Conservation (phyloP, 2,888 invertebrate genomes). For the Drosophila fulvimacula region DNA sequence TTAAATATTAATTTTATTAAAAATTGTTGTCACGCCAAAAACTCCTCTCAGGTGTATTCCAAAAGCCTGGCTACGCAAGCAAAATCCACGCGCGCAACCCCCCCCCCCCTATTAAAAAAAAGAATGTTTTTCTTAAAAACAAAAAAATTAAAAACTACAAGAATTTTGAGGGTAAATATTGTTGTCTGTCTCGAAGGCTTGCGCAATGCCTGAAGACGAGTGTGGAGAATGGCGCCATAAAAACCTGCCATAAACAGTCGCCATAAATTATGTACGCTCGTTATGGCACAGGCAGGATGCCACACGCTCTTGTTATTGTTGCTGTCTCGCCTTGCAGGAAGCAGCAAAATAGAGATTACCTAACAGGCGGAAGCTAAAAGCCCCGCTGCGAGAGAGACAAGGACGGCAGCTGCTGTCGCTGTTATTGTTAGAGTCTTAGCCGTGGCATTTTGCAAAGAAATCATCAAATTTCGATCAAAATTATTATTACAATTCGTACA, state of each 20-base stretch:
- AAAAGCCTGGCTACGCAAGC: not conserved
- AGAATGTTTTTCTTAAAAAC: constrained; percentile 17
- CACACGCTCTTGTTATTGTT: constrained; percentile 11
- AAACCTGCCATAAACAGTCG: constrained; percentile 28
- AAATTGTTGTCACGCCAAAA: constrained; percentile 9
- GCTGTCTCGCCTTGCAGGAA: constrained; percentile 47
- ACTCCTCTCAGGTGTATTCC: not conserved
- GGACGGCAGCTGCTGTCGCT: constrained; percentile 29
- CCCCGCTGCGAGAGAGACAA: constrained; percentile 5
- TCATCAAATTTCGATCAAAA: constrained; percentile 52
- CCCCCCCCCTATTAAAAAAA: not conserved
- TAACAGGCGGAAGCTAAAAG: constrained; percentile 51
- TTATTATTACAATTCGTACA: constrained; percentile 26
- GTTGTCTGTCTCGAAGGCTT: not conserved
- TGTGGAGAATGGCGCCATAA: constrained; percentile 32
- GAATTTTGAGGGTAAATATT: constrained; percentile 6
- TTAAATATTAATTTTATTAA: constrained; percentile 1
- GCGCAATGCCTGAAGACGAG: constrained; percentile 18
- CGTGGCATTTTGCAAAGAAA: constrained; percentile 53
- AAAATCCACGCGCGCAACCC: not conserved
- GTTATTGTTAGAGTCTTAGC: constrained; percentile 10
- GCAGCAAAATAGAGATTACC: constrained; percentile 42
- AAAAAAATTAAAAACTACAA: constrained; percentile 4
- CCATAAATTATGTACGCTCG: constrained; percentile 39
- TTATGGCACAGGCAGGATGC: constrained; percentile 43